Evolutionary conservation across 2,888 invertebrate genomes (phyloP).

Genomic region (Augiades crinisus): DNA sequence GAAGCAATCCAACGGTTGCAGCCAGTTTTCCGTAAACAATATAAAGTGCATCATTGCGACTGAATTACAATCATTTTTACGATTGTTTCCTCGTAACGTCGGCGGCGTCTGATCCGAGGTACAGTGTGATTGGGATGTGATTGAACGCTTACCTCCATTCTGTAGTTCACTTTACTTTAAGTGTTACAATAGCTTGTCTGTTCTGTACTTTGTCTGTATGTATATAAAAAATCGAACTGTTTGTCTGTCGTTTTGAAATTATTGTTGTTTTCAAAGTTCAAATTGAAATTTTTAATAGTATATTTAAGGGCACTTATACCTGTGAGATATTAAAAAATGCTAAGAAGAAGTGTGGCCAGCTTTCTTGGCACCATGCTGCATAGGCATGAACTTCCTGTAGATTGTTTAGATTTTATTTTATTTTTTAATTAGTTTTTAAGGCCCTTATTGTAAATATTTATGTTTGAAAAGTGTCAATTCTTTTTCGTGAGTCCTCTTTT

Average conservation of each 20-base stretch:
- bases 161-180: slow-evolving; percentile 1
- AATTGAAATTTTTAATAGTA: too few species aligned
- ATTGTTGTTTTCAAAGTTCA: too few species aligned
- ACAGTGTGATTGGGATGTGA: slow-evolving; percentile 46
- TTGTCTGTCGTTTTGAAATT: not conserved
- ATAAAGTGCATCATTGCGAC: slow-evolving; percentile 52
- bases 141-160: slow-evolving; percentile 37
- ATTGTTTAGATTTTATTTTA: too few species aligned
- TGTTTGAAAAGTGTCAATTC: too few species aligned
- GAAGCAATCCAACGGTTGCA: slow-evolving; percentile 2
- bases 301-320: too few species aligned
- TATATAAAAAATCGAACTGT: not conserved
- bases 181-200: slow-evolving; percentile 3
- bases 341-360: too few species aligned
- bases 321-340: too few species aligned
- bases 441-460: too few species aligned
- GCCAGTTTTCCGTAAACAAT: slow-evolving; percentile 47
- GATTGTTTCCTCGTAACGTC: slow-evolving; percentile 46
- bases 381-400: too few species aligned
- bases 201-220: not conserved
- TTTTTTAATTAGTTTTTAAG: too few species aligned
- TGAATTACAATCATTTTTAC: slow-evolving; percentile 52
- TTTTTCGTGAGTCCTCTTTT: too few species aligned
- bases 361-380: too few species aligned
- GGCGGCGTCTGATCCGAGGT: slow-evolving; percentile 46